Percentiles rank a stretch among this genome's conserved stretches.
These are phyloP conservation scores for Stegastes partitus DNA, from an alignment of 2,113 vertebrate species.

Conservation along the genomic window DNA sequence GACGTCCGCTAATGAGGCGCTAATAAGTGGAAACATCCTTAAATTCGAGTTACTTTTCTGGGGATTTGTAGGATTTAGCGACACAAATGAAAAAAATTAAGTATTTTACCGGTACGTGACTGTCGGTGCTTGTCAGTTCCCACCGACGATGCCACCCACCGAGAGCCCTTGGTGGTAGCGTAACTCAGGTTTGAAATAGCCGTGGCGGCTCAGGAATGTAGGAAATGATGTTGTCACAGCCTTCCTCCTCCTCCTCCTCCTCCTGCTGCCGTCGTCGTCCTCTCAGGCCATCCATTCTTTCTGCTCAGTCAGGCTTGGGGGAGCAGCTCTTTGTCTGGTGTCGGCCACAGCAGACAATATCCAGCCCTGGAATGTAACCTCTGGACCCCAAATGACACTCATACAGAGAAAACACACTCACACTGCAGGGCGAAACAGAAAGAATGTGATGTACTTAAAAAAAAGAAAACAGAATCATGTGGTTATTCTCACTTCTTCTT, in stretches of 20 bases:
- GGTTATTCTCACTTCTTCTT: slow-evolving; percentile 1
- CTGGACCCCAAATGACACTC: slow-evolving; percentile 64
- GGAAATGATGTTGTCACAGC: slow-evolving; percentile 70
- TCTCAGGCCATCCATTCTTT: slow-evolving; percentile 68
- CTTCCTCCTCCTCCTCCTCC: slow-evolving; percentile 45
- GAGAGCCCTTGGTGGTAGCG: slow-evolving; percentile 37
- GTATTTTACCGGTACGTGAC: background rate
- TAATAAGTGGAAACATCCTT: background rate
- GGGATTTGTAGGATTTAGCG: too few relatives aligned
- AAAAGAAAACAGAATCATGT: too few relatives aligned
- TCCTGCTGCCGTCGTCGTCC: slow-evolving; percentile 29
- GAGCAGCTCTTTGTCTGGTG: slow-evolving; percentile 68
- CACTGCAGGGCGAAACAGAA: background rate
- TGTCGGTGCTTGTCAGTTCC: slow-evolving; percentile 3
- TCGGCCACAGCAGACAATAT: slow-evolving; percentile 70
- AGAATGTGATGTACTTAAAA: background rate
- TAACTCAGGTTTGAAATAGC: slow-evolving; percentile 49
- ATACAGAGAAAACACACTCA: slow-evolving; percentile 34
- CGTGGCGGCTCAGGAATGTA: slow-evolving; percentile 63
- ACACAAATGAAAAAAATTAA: background rate
- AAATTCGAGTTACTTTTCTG: background rate
- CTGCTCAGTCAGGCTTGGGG: slow-evolving; percentile 75
- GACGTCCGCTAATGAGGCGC: background rate
- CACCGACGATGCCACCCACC: slow-evolving; percentile 57
- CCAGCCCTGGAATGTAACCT: slow-evolving; percentile 77